Evolutionary conservation across 2,888 invertebrate species (phyloP), one percentile per base, ranked within the genome.

Genomic region (Rhagium mordax): DNA sequence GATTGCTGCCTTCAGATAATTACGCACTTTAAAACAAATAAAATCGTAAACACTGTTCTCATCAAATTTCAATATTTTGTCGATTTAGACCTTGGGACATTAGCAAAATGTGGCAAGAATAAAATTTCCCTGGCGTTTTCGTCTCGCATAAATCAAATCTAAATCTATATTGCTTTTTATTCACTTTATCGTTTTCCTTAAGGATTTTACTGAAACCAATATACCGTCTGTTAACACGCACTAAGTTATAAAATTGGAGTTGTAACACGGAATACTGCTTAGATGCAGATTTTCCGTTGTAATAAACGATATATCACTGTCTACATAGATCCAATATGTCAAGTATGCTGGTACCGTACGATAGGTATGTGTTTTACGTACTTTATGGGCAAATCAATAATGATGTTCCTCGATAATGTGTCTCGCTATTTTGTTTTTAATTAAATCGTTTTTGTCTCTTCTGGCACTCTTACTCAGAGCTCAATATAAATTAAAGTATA

Each of bases 261-360:
- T 70, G 29, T 64, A 41, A 62, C 70, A 57, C 48, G 64, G 33
- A 64, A 70, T 70, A 70, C 70, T 70, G 74, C 64, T 78, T 77
- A 79, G 75, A 78, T 77, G 75, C 66, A 74, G 64, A 71, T 76
- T 76, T 76, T 65, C 74, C 74, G 71, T n/a, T 74, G 78, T 74
- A 78, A 80, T 81, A 81, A 78, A 77, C 78, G 74, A 77, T 78
- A 76, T 79, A 72, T 76, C 76, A 77, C 74, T 74, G 76, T 74
- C 76, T 75, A n/a, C n/a, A n/a, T n/a, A 65, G 65, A 74, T 79
- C 78, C 79, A 81, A 81, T 81, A 81, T 79, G 80, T 76, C 68
- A 62, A 27, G 21, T 53, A 16, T 53, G 18, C 65, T 29, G n/a
- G 27, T 48, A 47, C 21, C 20, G n/a, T 61, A 47, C 16, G 5